Evolutionary conservation across 2,797 vertebrate genomes (phyloP).

Genomic region (Myiotriccus ornatus): DNA sequence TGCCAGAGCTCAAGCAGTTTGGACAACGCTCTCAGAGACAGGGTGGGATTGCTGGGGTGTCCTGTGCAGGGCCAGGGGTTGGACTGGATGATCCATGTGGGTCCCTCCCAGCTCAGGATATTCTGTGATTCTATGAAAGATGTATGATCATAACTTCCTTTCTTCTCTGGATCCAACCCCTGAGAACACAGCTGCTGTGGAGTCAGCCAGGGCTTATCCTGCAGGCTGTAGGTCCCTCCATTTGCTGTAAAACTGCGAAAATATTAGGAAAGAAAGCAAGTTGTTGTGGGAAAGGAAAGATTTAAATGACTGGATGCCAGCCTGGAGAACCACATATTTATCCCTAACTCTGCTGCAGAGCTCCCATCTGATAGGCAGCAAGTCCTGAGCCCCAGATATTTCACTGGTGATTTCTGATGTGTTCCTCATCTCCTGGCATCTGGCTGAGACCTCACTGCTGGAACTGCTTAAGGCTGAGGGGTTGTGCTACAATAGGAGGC

Average conservation of each 20-base stretch:
- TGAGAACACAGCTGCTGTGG: background rate
- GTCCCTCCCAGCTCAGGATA: background rate
- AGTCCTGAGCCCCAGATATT: background rate
- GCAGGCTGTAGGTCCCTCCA: background rate
- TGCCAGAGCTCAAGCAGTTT: background rate
- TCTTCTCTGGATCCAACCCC: background rate
- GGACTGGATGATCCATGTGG: background rate
- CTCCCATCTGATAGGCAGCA: background rate
- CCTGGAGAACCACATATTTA: background rate
- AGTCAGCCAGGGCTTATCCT: background rate
- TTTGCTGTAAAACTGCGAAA: background rate
- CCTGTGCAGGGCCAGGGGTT: background rate
- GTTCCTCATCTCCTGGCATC: background rate
- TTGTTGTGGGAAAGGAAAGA: background rate
- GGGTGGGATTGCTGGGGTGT: background rate
- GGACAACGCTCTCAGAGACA: background rate
- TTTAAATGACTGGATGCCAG: background rate
- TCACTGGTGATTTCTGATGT: background rate
- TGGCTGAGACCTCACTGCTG: background rate
- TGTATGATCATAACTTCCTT: fast-evolving
- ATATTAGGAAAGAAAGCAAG: background rate
- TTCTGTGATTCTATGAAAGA: background rate
- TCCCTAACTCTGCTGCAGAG: background rate
- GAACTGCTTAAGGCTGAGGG: background rate
- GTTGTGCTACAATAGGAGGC: background rate